Evolutionary conservation across 2,888 invertebrate species (phyloP), one percentile per base, ranked within the genome.

Genomic region (Horisme vitalbata): DNA sequence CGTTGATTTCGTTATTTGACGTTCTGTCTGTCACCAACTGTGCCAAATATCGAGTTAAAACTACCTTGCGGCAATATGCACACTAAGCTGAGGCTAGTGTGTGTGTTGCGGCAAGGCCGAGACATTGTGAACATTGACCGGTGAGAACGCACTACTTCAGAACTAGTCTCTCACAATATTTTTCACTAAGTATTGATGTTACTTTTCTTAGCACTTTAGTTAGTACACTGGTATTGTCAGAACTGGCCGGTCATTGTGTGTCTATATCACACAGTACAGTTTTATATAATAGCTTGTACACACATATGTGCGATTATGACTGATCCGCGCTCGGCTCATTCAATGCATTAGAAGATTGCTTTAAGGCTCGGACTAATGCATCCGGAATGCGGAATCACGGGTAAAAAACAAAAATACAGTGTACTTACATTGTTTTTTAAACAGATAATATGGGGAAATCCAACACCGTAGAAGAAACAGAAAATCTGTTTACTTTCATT

Each of bases 1-100:
- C 20, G 32, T 32, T 13, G 10, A 10, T 24, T 41, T 12, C 9
- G 28, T 30, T n/a, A 11, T 8, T 28, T 15, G 27, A 11, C 14
- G 37, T 55, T 64, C 52, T 63, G 57, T 61, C 69, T 71, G 77
- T 79, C 77, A 72, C 77, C 75, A 65, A 66, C 65, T 66, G 80
- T 80, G 79, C 80, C 80, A 79, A 79, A 59, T 60, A 64, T 55
- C 59, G 56, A 58, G 45, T 58, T 55, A 46, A 55, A 57, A 57
- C 49, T 55, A 51, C 59, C 15, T 8, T 21, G 21, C 41, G 18
- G 14, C 26, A 36, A 14, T 21, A 21, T 24, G n/a, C 11, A 23
- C 23, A 20, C 9, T 0, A 23, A 9, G 8, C 2, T 8, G 23
- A n/a, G 9, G n/a, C n/a, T 23, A 4, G 8, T 7, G n/a, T n/a